phyloP scores from a whole-genome alignment of 2,888 invertebrate species.

The Ophion obscuratus region DNA sequence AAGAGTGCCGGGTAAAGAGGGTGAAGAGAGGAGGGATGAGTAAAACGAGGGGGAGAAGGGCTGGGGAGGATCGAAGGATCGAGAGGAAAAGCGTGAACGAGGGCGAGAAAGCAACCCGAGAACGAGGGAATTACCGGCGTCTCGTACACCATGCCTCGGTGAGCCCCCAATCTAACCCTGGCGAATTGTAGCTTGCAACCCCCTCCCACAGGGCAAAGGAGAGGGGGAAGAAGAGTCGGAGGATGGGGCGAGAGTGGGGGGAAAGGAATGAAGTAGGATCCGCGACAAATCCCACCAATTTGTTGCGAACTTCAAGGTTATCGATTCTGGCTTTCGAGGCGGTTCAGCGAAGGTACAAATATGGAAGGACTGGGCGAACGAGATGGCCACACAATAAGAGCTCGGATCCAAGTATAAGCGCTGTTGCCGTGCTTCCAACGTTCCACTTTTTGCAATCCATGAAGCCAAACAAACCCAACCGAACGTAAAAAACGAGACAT shows the following conservation, averaged over 20 bases:
- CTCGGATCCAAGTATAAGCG: constrained; percentile 20
- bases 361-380: constrained; percentile 22
- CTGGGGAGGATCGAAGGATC: neutral
- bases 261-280: constrained; percentile 57
- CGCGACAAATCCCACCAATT: constrained; percentile 77
- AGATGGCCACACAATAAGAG: neutral
- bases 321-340: constrained; percentile 71
- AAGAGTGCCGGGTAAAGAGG: neutral
- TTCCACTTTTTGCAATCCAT: constrained; percentile 12
- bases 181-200: constrained; percentile 1
- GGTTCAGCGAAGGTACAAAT: constrained; percentile 37
- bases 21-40: neutral
- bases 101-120: constrained; percentile 63
- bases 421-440: constrained; percentile 15
- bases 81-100: constrained; percentile 28
- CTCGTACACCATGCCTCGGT: constrained; percentile 60
- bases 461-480: neutral
- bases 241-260: constrained; percentile 3
- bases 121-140: constrained; percentile 64
- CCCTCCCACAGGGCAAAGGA: neutral
- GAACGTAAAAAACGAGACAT: constrained; percentile 21
- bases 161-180: constrained; percentile 48
- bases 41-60: constrained; percentile 28
- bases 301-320: constrained; percentile 73
- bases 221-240: neutral